Base-by-base conservation (phyloP, 35 echinoderm and acorn worm species). In the Patiria miniata region DNA sequence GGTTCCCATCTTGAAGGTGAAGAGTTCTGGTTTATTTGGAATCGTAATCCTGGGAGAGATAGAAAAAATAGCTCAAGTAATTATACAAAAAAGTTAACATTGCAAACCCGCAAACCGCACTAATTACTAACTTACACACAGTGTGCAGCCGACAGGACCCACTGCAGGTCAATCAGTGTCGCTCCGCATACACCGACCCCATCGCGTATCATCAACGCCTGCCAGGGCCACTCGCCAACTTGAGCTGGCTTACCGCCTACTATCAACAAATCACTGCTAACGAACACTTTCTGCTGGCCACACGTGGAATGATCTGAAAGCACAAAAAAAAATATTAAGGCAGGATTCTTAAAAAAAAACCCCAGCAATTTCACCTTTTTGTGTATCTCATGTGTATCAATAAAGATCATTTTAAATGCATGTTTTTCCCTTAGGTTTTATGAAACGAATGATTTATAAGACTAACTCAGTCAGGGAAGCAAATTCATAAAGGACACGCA, bases 91-190 rank as follows among this genome's bases (percentile, higher is more conserved):
- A n/a, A n/a, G n/a, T n/a, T n/a, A n/a, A n/a, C n/a, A n/a, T n/a
- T n/a, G n/a, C n/a, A n/a, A n/a, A n/a, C n/a, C n/a, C n/a, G n/a
- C n/a, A n/a, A n/a, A n/a, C n/a, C n/a, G n/a, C n/a, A n/a, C n/a
- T n/a, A n/a, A n/a, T n/a, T n/a, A n/a, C n/a, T n/a, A n/a, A 84
- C 91, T 89, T 80, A 89, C 92, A 88, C 53, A 39, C 92, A 94
- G 78, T 89, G 92, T 33, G 87, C 92, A 52, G 92, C 87, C 4
- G 92, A 89, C 0, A 94, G 37, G 10, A 89, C 69, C 92, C 86
- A 89, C 10, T 86, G 18, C 8, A 37, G 77, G 21, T 85, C 8
- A 18, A 94, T 47, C 2, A 94, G 55, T 0, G 92, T 85, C 23
- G 81, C 92, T 5, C 92, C 92, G 61, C 92, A 94, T 36, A 86